Evolutionary conservation across 1,140 invertebrate species (phyloP).

Genomic region (Drosophila mayri): DNA sequence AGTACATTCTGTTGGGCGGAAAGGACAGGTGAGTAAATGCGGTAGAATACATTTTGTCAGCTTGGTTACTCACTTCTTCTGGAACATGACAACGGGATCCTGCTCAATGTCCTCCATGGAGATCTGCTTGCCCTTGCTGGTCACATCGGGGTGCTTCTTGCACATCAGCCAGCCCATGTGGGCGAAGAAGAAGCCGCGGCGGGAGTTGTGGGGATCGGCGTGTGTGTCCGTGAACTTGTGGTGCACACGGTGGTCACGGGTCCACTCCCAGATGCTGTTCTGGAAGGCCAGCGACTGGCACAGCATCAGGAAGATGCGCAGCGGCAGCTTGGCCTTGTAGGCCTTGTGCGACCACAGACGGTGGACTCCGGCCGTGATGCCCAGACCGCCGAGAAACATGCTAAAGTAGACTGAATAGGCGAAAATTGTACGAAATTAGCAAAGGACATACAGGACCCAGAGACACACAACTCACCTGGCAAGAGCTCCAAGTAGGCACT

Average conservation of each 20-base stretch:
- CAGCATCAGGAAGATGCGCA: slow-evolving; percentile 87
- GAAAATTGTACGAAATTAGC: not conserved
- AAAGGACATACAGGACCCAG: not conserved
- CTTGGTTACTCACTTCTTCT: slow-evolving; percentile 86
- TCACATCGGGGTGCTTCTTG: slow-evolving; percentile 88
- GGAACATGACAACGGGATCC: slow-evolving; percentile 90
- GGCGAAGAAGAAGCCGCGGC: slow-evolving; percentile 88
- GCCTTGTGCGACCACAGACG: slow-evolving; percentile 93
- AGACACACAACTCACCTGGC: slow-evolving; percentile 86
- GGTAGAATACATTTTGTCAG: fast-evolving
- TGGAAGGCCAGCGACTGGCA: slow-evolving; percentile 86
- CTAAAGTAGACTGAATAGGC: slow-evolving; percentile 52
- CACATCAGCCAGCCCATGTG: slow-evolving; percentile 89
- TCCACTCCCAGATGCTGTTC: slow-evolving; percentile 87
- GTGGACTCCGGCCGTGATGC: slow-evolving; percentile 93
- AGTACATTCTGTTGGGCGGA: slow-evolving; percentile 87
- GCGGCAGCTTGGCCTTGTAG: slow-evolving; percentile 91
- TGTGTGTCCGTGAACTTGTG: slow-evolving; percentile 90
- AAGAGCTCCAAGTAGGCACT: slow-evolving; percentile 87
- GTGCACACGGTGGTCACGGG: slow-evolving; percentile 88
- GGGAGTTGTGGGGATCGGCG: slow-evolving; percentile 89
- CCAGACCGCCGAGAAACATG: slow-evolving; percentile 86
- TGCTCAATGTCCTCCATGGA: slow-evolving; percentile 89
- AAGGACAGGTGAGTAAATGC: not conserved
- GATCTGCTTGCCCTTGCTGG: slow-evolving; percentile 88